Base-by-base conservation (phyloP, 2,888 invertebrate genomes). In the Pherbina coryleti region DNA sequence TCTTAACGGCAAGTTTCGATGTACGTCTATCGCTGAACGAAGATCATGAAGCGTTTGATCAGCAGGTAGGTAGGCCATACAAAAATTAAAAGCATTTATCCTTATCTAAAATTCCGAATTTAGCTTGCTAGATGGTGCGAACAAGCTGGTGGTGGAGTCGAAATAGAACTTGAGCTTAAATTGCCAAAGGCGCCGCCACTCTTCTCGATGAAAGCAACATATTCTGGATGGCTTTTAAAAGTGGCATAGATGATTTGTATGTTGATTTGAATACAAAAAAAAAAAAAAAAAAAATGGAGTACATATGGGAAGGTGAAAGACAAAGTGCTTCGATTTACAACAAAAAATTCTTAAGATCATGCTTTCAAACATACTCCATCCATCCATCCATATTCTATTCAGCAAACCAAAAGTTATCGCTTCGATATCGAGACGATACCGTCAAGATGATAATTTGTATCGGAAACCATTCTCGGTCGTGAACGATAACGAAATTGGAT, bases 171-270 rank as follows among this genome's bases (percentile, higher is more conserved):
- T 80, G 92, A 93, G 84, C 92, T 93, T 84, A 93, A 92, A 84
- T 92, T 93, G 83, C 90, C 92, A 0, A 91, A 89, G 80, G 91
- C 93, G 37, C 91, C 91, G 91, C 91, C 79, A 94, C 95, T 0
- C 91, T 92, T 79, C 90, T 93, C 3, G 92, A 94, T 81, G 88
- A 91, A 0, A 90, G 89, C 1, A 95, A 95, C 87, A 91, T 92
- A 0, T 96, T 92, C 89, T 96, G 96, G 95, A 82, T 91, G 7
- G 93, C 94, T 3, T 95, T 96, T 82, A 94, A 93, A 85, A 86
- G 88, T 5, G 92, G 92, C 14, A 90, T 92, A 51, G 92, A 94
- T 84, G 90, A 92, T 77, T 86, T 93, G 92, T 93, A 88, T 44
- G 53, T 34, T 69, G 17, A 19, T 51, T 34, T 44, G 9, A 71